Percentiles rank a stretch among this genome's conserved stretches.
phyloP scores from a whole-genome alignment of 2,797 vertebrate genomes.

The Periophthalmus magnuspinnatus region DNA sequence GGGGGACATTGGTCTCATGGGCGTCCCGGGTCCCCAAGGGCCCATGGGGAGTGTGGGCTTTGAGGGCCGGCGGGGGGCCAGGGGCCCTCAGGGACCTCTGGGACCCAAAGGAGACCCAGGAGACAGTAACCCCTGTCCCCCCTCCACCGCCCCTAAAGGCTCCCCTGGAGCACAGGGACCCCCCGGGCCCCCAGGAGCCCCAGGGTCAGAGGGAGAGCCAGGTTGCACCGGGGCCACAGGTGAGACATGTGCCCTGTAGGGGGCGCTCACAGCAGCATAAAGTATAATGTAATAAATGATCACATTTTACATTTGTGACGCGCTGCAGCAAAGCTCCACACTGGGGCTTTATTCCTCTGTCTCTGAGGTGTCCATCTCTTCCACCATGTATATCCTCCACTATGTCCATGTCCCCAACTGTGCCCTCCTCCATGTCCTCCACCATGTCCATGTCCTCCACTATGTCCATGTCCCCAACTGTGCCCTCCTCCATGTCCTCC shows the following conservation, averaged over 20 bases:
- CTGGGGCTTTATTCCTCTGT: no score
- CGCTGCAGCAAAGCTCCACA: no score
- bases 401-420: no score
- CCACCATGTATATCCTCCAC: no score
- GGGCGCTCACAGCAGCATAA: no score
- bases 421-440: no score
- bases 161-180: constrained; percentile 49
- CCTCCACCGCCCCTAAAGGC: constrained; percentile 14
- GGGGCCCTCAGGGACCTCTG: constrained; percentile 34
- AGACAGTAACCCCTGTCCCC: not conserved
- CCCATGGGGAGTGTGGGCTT: constrained; percentile 42
- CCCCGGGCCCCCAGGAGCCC: constrained; percentile 43
- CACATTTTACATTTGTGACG: no score
- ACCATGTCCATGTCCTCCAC: no score
- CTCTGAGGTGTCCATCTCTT: no score
- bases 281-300: no score
- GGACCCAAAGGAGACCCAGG: constrained; percentile 70
- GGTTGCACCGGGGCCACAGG: constrained; percentile 61
- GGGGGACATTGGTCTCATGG: constrained; percentile 58
- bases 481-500: no score
- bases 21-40: constrained; percentile 51
- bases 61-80: constrained; percentile 40
- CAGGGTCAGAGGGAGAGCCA: constrained; percentile 30
- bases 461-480: no score
- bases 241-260: constrained; percentile 27